These are phyloP conservation scores for Lynx canadensis DNA, from an alignment of 2,113 vertebrate genomes.

Conservation along the genomic window DNA sequence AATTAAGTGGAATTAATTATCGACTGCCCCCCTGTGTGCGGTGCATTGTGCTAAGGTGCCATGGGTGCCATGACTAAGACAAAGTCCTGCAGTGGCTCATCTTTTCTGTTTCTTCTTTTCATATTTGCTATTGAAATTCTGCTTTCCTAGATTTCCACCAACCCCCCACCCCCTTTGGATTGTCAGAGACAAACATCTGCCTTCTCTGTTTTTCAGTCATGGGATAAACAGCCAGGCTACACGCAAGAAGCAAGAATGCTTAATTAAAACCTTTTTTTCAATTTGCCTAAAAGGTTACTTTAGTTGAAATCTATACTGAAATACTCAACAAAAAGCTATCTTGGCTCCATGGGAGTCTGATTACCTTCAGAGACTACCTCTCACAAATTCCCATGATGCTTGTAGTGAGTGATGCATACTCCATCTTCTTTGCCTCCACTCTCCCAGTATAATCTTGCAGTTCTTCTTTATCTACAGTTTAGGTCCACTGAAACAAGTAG, in stretches of 20 bases:
- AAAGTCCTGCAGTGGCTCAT: slow-evolving; percentile 69
- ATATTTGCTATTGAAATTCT: slow-evolving; percentile 65
- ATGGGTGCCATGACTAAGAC: slow-evolving; percentile 76
- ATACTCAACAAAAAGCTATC: slow-evolving; percentile 52
- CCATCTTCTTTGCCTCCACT: slow-evolving; percentile 72
- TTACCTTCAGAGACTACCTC: slow-evolving; percentile 62
- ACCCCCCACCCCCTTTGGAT: neutral
- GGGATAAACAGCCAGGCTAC: slow-evolving; percentile 20
- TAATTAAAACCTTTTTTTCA: slow-evolving; percentile 59
- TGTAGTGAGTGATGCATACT: slow-evolving; percentile 57
- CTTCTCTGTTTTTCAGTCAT: slow-evolving; percentile 23
- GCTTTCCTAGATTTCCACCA: slow-evolving; percentile 28
- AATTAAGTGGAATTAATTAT: slow-evolving; percentile 69
- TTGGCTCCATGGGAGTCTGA: slow-evolving; percentile 41
- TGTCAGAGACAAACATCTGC: slow-evolving; percentile 50
- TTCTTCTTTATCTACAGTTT: slow-evolving; percentile 19
- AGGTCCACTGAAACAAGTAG: slow-evolving; percentile 38
- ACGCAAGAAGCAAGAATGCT: slow-evolving; percentile 35
- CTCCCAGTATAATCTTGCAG: slow-evolving; percentile 35
- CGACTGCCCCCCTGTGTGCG: slow-evolving; percentile 29
- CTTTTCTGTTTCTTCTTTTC: slow-evolving; percentile 60
- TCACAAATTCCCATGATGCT: slow-evolving; percentile 52
- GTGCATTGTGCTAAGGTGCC: slow-evolving; percentile 70
- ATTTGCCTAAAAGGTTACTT: slow-evolving; percentile 66
- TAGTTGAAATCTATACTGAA: slow-evolving; percentile 49